phyloP scores from a whole-genome alignment of 1,140 invertebrate species.

The Achroia grisella region DNA sequence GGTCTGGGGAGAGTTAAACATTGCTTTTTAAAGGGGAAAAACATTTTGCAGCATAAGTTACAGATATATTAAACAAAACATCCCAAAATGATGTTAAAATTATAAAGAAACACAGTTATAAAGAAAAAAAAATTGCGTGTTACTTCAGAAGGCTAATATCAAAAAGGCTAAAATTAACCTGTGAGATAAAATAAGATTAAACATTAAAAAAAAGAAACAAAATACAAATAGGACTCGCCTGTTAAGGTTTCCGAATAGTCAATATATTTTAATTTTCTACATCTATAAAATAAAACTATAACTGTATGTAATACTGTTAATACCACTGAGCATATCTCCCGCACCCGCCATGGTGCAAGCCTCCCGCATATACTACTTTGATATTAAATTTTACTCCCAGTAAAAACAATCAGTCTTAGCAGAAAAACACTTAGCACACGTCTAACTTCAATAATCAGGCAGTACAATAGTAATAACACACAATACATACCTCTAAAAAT shows the following conservation, averaged over 20 bases:
- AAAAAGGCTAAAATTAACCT: too few species aligned
- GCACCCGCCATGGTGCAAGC: not conserved
- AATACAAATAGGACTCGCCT: too few species aligned
- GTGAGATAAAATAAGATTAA: too few species aligned
- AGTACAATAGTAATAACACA: slow-evolving; percentile 4
- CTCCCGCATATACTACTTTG: not conserved
- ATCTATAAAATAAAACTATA: not conserved
- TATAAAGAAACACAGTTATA: too few species aligned
- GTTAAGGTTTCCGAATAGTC: too few species aligned
- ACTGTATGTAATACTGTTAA: not conserved
- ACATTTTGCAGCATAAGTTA: not conserved
- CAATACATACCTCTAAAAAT: not conserved
- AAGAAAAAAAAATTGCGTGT: too few species aligned
- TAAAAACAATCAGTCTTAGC: not conserved
- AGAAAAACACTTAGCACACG: slow-evolving; percentile 5
- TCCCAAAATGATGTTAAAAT: too few species aligned
- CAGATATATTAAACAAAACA: not conserved
- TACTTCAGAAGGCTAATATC: too few species aligned
- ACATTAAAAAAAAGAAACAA: too few species aligned
- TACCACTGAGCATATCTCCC: slow-evolving; percentile 1
- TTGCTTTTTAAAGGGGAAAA: not conserved
- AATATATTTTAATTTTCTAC: too few species aligned
- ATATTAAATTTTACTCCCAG: not conserved
- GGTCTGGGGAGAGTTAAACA: not conserved
- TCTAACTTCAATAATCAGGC: slow-evolving; percentile 1